phyloP scores from a whole-genome alignment of 2,888 invertebrate species.

The Hedychridium roseum region DNA sequence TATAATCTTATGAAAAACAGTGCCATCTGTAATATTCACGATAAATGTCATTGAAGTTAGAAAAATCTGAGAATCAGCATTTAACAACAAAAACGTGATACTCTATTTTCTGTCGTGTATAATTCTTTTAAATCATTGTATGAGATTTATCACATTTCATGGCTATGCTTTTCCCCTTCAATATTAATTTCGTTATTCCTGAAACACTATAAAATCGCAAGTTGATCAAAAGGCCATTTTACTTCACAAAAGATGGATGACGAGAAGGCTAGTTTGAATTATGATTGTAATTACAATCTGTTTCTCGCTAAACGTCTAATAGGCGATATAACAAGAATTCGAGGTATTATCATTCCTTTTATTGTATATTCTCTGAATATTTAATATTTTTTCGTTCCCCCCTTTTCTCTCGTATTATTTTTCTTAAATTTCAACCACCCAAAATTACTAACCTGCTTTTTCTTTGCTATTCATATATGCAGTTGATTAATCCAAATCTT shows the following conservation, averaged over 20 bases:
- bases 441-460: not conserved
- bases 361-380: not conserved
- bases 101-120: too few species aligned
- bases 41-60: too few species aligned
- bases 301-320: constrained; percentile 65
- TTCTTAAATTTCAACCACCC: not conserved
- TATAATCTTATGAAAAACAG: too few species aligned
- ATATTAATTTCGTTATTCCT: too few species aligned
- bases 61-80: too few species aligned
- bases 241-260: constrained; percentile 22
- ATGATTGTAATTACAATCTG: constrained; percentile 67
- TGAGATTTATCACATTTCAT: too few species aligned
- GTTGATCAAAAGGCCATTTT: too few species aligned
- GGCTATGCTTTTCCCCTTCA: too few species aligned
- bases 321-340: constrained; percentile 55
- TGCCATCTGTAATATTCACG: too few species aligned
- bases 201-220: too few species aligned
- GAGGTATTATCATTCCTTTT: constrained; percentile 38
- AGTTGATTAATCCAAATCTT: not conserved
- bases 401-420: not conserved
- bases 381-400: not conserved
- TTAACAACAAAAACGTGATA: too few species aligned
- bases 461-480: not conserved
- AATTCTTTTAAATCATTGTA: too few species aligned
- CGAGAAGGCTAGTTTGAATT: constrained; percentile 45